Percentiles rank a stretch among this genome's conserved stretches.
phyloP scores from a whole-genome alignment of 2,797 vertebrate genomes.

The Buceros bicornis region DNA sequence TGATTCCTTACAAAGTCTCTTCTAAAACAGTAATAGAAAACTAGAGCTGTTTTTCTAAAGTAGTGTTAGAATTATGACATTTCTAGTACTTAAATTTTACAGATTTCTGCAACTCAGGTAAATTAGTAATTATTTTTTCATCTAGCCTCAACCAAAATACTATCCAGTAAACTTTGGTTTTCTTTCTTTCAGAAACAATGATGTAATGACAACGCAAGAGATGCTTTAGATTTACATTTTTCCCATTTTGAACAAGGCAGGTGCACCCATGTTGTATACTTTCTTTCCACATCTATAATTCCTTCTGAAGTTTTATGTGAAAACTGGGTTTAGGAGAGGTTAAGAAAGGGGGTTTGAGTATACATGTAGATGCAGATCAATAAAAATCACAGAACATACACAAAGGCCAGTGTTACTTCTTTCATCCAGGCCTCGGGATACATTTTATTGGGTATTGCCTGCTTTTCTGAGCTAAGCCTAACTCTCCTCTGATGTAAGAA shows the following conservation, averaged over 20 bases:
- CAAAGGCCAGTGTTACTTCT: not conserved
- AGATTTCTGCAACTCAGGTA: not conserved
- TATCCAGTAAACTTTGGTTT: not conserved
- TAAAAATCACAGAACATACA: not conserved
- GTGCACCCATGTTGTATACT: accelerated
- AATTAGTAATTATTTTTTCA: not conserved
- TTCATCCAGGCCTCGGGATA: not conserved
- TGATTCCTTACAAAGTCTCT: not conserved
- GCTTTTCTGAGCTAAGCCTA: not conserved
- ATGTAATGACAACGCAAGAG: not conserved
- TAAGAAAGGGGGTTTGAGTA: not conserved
- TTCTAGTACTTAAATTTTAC: not conserved
- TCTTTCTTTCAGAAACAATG: not conserved
- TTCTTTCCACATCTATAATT: not conserved
- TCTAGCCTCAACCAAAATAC: not conserved
- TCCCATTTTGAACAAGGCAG: not conserved
- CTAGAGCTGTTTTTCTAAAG: not conserved
- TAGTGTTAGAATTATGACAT: not conserved
- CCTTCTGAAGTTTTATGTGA: not conserved
- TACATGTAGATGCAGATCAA: too few relatives aligned
- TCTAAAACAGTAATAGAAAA: not conserved
- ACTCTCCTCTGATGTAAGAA: not conserved
- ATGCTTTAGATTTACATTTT: not conserved
- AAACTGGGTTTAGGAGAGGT: not conserved
- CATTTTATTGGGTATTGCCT: not conserved